Evolutionary conservation across 2,113 vertebrate genomes (phyloP).

Genomic region (Isichthys henryi): DNA sequence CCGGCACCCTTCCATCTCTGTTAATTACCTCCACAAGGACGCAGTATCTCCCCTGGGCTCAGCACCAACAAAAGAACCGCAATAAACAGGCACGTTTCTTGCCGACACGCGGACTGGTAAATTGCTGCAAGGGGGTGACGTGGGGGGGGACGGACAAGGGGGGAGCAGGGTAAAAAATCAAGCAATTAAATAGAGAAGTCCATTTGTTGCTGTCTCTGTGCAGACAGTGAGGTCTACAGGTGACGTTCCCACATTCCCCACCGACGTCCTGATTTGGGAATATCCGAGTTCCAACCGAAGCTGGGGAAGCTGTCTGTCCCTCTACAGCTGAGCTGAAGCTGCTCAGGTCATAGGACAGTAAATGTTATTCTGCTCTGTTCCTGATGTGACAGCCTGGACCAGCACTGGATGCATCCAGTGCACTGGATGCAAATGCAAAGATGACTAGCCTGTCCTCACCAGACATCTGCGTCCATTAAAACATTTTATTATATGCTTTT

Average conservation of each 20-base stretch:
- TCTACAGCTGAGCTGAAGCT: background rate
- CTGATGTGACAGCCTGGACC: background rate
- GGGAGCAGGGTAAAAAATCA: constrained; percentile 27
- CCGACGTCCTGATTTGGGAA: background rate
- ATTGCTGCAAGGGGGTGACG: constrained; percentile 20
- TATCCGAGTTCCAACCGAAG: background rate
- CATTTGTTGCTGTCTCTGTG: constrained; percentile 20
- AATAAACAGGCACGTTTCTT: constrained; percentile 43
- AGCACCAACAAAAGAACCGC: constrained; percentile 45
- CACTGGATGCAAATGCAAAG: too few species aligned
- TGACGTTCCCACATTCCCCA: background rate
- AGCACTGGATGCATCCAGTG: background rate
- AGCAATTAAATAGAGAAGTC: constrained; percentile 39
- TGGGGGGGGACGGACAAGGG: background rate
- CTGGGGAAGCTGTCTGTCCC: background rate
- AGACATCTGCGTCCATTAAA: background rate
- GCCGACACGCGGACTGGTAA: constrained; percentile 40
- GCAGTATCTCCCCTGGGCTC: constrained; percentile 40
- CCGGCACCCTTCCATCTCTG: constrained; percentile 42
- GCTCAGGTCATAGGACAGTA: background rate
- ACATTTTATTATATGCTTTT: background rate
- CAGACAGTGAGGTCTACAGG: constrained; percentile 7
- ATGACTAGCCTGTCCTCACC: background rate
- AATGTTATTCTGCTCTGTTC: background rate
- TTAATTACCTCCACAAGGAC: constrained; percentile 51